Base-by-base conservation (phyloP, 1,140 invertebrate species). In the Doryteuthis pealeii region DNA sequence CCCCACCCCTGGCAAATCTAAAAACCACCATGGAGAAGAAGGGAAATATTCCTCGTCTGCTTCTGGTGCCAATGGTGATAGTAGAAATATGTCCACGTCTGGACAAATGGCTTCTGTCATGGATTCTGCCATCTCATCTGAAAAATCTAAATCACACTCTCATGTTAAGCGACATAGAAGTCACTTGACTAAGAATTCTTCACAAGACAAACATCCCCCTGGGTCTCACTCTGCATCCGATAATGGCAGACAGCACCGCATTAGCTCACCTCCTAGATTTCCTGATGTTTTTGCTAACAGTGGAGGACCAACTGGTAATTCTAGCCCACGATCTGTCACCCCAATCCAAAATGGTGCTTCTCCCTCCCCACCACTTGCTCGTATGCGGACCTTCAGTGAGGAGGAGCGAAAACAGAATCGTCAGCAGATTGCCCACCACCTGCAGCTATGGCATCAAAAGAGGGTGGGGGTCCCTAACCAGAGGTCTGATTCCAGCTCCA, bases 371-470 rank as follows among this genome's bases (percentile, higher is more conserved):
- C 75, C 83, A 32, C 78, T 79, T n/a, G 80, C 81, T 30, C 73
- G 83, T 18, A 77, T 74, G 14, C 66, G 84, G 14, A 77, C 83
- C 30, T 70, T 85, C 28, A 82, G 82, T 67, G 81, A 83, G 18
- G 84, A 86, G 65, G 84, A 86, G 62, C 81, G 80, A 66, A 81
- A 84, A 70, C 82, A 84, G 49, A 85, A 85, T 72, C 66, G 83
- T 65, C 81, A 85, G 73, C 81, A 82, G 65, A 86, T 85, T 65
- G 81, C 80, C 70, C 83, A 85, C 70, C 82, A 86, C 62, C 76
- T 86, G 58, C 83, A 86, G 75, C 72, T 80, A 72, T 86, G 85
- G 85, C 82, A 81, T 26, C 81, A 83, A 71, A 79, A 79, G 66
- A 84, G 78, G 74, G 75, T 80, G 26, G 80, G 80, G 76, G 73